Percentiles rank a stretch among this genome's conserved stretches.
These are phyloP conservation scores for Typhlomys cinereus DNA, from an alignment of 2,113 vertebrate species.

Conservation along the genomic window DNA sequence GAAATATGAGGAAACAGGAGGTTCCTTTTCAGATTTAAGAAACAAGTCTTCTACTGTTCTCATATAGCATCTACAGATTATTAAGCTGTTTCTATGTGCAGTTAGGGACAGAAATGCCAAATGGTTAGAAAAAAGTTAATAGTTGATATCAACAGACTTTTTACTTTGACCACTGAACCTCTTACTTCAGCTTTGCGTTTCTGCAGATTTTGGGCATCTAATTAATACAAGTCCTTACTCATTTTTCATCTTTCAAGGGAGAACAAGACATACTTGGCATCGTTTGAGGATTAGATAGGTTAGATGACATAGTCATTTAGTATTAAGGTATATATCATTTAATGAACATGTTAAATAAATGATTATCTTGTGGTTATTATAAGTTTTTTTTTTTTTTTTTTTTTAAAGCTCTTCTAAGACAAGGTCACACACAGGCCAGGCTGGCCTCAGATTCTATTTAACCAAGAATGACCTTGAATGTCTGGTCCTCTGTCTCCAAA, in stretches of 20 bases:
- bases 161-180: background rate
- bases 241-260: background rate
- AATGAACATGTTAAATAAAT: background rate
- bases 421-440: too few relatives aligned
- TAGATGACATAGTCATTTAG: background rate
- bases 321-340: too few relatives aligned
- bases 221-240: background rate
- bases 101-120: background rate
- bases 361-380: background rate
- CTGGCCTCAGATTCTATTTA: too few relatives aligned
- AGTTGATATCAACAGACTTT: background rate
- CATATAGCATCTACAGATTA: background rate
- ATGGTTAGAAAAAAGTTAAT: background rate
- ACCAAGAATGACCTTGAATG: too few relatives aligned
- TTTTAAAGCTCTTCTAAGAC: too few relatives aligned
- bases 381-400: too few relatives aligned
- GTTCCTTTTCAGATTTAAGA: background rate
- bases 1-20: conserved; percentile 13
- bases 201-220: background rate
- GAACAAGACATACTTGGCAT: background rate
- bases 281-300: background rate
- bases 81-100: background rate
- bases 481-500: too few relatives aligned
- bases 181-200: too few relatives aligned
- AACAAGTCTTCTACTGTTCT: background rate